Conservation (phyloP, 2,888 invertebrate species). For the Malthinus seriepunctatus region DNA sequence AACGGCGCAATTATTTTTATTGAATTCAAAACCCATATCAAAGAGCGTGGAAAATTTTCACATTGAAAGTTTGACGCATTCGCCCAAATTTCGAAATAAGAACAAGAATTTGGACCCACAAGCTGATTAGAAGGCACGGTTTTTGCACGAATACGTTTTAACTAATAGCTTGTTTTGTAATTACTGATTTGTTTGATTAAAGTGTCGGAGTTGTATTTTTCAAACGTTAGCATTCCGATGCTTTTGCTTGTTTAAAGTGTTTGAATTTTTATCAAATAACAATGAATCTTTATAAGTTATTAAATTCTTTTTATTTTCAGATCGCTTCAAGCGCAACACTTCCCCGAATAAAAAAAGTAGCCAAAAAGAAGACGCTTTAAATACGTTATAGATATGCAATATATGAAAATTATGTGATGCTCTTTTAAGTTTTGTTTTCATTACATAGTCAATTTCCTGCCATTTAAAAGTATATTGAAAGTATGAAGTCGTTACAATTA, state of each 20-base stretch:
- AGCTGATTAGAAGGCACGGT: constrained; percentile 22
- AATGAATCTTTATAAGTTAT: too few species aligned
- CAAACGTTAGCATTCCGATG: too few species aligned
- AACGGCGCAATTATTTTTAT: constrained; percentile 12
- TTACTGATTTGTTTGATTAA: too few species aligned
- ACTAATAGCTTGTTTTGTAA: too few species aligned
- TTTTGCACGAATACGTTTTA: constrained; percentile 9
- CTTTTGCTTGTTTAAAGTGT: too few species aligned
- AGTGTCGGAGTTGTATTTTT: too few species aligned
- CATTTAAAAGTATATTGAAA: too few species aligned
- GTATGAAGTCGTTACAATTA: too few species aligned
- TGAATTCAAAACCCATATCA: constrained; percentile 39
- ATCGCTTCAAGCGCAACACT: constrained; percentile 71
- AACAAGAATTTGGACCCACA: constrained; percentile 5
- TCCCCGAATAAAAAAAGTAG: constrained; percentile 73
- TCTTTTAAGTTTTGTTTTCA: background rate
- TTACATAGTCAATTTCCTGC: too few species aligned
- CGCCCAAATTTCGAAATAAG: constrained; percentile 6
- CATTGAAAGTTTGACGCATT: constrained; percentile 11
- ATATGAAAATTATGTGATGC: constrained; percentile 5
- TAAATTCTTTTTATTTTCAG: constrained; percentile 56
- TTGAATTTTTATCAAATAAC: too few species aligned
- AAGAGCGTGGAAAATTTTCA: constrained; percentile 44
- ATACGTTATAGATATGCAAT: background rate
- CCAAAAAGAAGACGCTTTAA: constrained; percentile 66